Conservation (phyloP, 1,140 invertebrate genomes). For the Apis dorsata region DNA sequence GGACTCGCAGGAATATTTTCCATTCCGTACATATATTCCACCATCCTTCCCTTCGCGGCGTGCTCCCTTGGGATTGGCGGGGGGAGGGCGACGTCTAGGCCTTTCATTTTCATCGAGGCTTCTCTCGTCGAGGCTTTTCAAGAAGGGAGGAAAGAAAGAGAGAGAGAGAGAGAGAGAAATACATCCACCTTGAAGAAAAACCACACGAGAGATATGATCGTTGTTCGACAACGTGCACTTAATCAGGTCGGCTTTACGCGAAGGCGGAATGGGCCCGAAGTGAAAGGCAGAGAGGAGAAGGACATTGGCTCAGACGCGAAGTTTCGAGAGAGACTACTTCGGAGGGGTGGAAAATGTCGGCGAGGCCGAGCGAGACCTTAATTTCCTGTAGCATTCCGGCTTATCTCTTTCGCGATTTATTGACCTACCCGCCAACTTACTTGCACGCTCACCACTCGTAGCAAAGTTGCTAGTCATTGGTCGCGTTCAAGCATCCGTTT, state of each 20-base stretch:
- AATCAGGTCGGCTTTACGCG: slow-evolving; percentile 54
- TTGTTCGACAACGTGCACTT: slow-evolving; percentile 61
- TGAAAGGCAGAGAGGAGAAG: slow-evolving; percentile 52
- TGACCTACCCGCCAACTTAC: slow-evolving; percentile 44
- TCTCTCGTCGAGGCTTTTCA: slow-evolving; percentile 40
- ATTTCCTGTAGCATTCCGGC: slow-evolving; percentile 65
- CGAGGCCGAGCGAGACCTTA: slow-evolving; percentile 56
- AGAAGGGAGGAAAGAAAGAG: neutral
- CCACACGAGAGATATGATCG: slow-evolving; percentile 58
- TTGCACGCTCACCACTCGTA: slow-evolving; percentile 34
- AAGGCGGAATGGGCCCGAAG: slow-evolving; percentile 32
- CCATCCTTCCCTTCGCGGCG: slow-evolving; percentile 13
- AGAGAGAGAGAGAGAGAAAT: neutral
- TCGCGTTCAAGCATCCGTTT: slow-evolving; percentile 26
- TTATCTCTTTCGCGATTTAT: slow-evolving; percentile 69
- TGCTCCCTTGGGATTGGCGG: slow-evolving; percentile 4
- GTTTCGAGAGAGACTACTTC: slow-evolving; percentile 18
- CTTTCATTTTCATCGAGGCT: slow-evolving; percentile 48
- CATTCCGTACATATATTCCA: slow-evolving; percentile 17
- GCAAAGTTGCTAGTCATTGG: slow-evolving; percentile 13
- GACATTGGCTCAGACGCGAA: slow-evolving; percentile 41
- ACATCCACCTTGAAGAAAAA: slow-evolving; percentile 33
- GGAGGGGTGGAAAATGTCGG: slow-evolving; percentile 32
- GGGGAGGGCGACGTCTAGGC: slow-evolving; percentile 20
- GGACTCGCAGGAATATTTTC: slow-evolving; percentile 32